A percentile compares a stretch with the other conserved stretches of the same genome.
These are phyloP conservation scores for Lysiphlebus fabarum DNA, from an alignment of 1,140 invertebrate genomes.

Conservation along the genomic window DNA sequence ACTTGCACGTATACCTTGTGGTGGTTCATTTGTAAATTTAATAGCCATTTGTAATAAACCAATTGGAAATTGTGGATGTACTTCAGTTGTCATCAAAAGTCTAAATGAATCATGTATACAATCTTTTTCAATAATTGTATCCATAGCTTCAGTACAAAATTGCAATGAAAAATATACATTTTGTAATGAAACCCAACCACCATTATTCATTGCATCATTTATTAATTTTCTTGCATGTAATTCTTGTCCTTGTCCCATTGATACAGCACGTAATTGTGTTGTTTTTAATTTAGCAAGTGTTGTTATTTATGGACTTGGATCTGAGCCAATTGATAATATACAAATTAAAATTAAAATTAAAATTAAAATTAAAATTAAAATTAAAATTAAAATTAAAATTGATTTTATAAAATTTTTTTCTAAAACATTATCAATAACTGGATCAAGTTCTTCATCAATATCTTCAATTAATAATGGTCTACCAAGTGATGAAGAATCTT, in stretches of 20 bases:
- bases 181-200: conserved; percentile 88
- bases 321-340: conserved; percentile 90
- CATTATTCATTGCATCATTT: conserved; percentile 73
- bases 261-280: conserved; percentile 76
- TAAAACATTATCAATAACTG: conserved; percentile 92
- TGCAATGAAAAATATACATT: conserved; percentile 92
- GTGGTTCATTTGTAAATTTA: conserved; percentile 97
- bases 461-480: conserved; percentile 92
- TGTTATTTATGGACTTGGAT: conserved; percentile 92
- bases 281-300: conserved; percentile 81
- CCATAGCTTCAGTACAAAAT: conserved; percentile 90
- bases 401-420: conserved; percentile 98
- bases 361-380: too few relatives aligned
- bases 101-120: conserved; percentile 80
- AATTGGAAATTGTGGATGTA: conserved; percentile 90
- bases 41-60: conserved; percentile 84
- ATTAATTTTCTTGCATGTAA: conserved; percentile 85
- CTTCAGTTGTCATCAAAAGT: conserved; percentile 96
- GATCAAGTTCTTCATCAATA: conserved; percentile 90
- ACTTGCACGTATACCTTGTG: conserved; percentile 82
- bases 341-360: too few relatives aligned
- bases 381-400: conserved; percentile 90
- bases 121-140: conserved; percentile 81
- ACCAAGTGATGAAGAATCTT: conserved; percentile 88
- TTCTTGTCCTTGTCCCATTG: conserved; percentile 98